Evolutionary conservation across 2,113 vertebrate genomes (phyloP).

Genomic region (Lophius piscatorius): DNA sequence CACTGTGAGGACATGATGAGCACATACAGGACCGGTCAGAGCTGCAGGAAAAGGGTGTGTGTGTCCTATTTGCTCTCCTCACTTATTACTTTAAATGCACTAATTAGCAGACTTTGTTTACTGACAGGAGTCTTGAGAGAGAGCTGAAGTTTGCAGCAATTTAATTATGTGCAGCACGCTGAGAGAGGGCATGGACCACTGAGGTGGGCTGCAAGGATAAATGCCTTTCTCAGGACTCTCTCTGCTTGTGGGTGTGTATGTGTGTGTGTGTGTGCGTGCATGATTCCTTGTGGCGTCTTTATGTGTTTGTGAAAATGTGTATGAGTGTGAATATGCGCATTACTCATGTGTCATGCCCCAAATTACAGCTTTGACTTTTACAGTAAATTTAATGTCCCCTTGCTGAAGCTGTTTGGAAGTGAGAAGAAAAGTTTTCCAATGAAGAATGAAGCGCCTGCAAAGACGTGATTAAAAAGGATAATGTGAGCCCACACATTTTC

Average conservation of each 20-base stretch:
- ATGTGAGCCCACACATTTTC: slow-evolving; percentile 7
- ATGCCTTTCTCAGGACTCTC: slow-evolving; percentile 50
- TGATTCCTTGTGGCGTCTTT: too few species aligned
- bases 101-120: slow-evolving; percentile 65
- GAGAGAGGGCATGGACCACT: slow-evolving; percentile 60
- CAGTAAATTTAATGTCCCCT: slow-evolving; percentile 44
- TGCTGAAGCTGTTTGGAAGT: slow-evolving; percentile 19
- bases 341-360: slow-evolving; percentile 41
- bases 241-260: slow-evolving; percentile 27
- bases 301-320: too few species aligned
- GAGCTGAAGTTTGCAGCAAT: slow-evolving; percentile 62
- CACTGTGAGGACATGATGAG: slow-evolving; percentile 51
- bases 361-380: slow-evolving; percentile 68
- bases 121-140: slow-evolving; percentile 49
- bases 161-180: slow-evolving; percentile 60
- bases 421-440: slow-evolving; percentile 3
- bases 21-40: slow-evolving; percentile 53
- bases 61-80: slow-evolving; percentile 27
- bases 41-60: slow-evolving; percentile 34
- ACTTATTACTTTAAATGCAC: slow-evolving; percentile 42
- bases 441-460: slow-evolving; percentile 2
- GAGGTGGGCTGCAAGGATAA: slow-evolving; percentile 64
- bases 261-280: slow-evolving; percentile 18
- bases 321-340: too few species aligned
- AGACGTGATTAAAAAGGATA: slow-evolving; percentile 11